Evolutionary conservation across 2,888 invertebrate genomes (phyloP).

Genomic region (Brachypalpus laphriformis): DNA sequence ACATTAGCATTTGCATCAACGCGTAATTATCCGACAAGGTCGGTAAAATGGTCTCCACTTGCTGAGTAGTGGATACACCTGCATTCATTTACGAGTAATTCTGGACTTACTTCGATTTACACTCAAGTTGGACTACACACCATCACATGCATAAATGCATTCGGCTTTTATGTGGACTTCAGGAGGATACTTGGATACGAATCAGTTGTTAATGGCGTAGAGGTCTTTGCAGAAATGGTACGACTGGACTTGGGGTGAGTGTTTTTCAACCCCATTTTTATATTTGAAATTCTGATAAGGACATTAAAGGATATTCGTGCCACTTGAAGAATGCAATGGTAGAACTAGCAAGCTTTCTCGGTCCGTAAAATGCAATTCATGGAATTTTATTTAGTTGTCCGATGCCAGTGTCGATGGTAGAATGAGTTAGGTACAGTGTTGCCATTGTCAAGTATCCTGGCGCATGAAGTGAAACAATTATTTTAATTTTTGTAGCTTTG

Average conservation of each 20-base stretch:
- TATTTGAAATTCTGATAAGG: constrained; percentile 72
- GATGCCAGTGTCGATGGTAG: constrained; percentile 11
- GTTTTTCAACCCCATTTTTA: constrained; percentile 22
- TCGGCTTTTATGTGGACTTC: constrained; percentile 16
- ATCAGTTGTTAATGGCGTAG: constrained; percentile 21
- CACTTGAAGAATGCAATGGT: constrained; percentile 52
- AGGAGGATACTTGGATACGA: constrained; percentile 30
- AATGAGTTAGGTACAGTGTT: neutral
- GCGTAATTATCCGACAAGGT: constrained; percentile 15
- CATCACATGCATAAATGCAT: constrained; percentile 14
- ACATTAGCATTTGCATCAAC: constrained; percentile 39
- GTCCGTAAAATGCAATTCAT: constrained; percentile 50
- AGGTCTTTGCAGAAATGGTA: neutral
- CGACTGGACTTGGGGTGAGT: constrained; percentile 1
- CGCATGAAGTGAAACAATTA: too few species aligned
- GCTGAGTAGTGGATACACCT: too few species aligned
- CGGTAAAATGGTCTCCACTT: neutral
- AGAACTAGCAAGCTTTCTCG: constrained; percentile 5
- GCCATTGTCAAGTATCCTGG: constrained; percentile 26
- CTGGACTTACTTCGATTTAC: constrained; percentile 32
- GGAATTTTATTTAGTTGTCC: constrained; percentile 58
- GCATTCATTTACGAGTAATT: constrained; percentile 13
- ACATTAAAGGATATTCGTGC: constrained; percentile 64
- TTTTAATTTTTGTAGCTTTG: too few species aligned
- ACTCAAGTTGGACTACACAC: constrained; percentile 17